These are phyloP conservation scores for Enteromius thamalakanensis DNA, from an alignment of 2,797 vertebrate species.

Conservation along the genomic window DNA sequence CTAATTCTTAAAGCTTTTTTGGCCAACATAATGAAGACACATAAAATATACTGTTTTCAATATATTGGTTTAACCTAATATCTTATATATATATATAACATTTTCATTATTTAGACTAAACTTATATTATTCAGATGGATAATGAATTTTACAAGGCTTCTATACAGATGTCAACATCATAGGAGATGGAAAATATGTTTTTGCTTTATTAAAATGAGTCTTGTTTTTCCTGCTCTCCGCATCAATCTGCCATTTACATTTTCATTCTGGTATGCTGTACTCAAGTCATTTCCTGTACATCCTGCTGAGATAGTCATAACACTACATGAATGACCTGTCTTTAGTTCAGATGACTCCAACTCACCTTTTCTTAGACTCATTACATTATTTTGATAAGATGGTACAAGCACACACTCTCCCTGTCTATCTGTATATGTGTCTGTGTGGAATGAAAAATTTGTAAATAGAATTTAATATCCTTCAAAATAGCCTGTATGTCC, in stretches of 20 bases:
- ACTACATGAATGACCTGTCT: not conserved
- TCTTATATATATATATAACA: not conserved
- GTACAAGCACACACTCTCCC: not conserved
- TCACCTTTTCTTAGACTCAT: not conserved
- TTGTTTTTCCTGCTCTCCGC: not conserved
- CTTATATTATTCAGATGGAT: not conserved
- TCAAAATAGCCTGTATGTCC: not conserved
- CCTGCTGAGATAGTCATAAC: not conserved
- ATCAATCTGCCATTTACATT: not conserved
- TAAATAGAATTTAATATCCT: not conserved
- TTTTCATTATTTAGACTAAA: constrained; percentile 3
- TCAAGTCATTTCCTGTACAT: constrained; percentile 7
- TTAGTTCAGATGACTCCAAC: not conserved
- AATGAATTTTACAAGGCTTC: not conserved
- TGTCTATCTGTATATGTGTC: not conserved
- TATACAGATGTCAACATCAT: not conserved
- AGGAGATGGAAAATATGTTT: not conserved
- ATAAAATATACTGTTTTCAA: not conserved
- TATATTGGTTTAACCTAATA: not conserved
- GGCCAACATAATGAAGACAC: not conserved
- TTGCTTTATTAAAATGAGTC: not conserved
- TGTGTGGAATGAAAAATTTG: not conserved
- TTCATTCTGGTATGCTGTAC: not conserved
- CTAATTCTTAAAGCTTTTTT: not conserved
- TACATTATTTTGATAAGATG: not conserved